phyloP scores from a whole-genome alignment of 2,113 vertebrate species.

The Anser cygnoides region DNA sequence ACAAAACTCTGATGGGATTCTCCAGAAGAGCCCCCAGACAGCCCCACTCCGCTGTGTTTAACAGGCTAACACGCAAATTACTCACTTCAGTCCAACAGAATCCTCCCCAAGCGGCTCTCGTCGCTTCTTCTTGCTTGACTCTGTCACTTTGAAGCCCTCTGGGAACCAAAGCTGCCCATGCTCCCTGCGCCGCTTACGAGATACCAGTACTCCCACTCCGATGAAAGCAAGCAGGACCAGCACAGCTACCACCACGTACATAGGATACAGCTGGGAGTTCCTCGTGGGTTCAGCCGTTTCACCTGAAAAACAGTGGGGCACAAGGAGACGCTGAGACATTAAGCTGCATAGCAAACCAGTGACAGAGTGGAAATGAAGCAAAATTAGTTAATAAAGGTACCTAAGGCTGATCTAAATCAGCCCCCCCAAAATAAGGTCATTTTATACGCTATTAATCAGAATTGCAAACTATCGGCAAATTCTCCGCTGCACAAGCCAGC shows the following conservation, averaged over 20 bases:
- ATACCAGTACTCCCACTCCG: slow-evolving; percentile 88
- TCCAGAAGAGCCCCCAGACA: not conserved
- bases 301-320: slow-evolving; percentile 77
- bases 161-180: slow-evolving; percentile 99
- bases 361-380: slow-evolving; percentile 62
- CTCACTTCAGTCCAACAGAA: slow-evolving; percentile 96
- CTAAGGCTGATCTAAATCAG: slow-evolving; percentile 77
- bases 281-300: slow-evolving; percentile 71
- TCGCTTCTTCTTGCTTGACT: slow-evolving; percentile 96
- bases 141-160: slow-evolving; percentile 95
- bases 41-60: not conserved
- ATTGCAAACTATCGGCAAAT: slow-evolving; percentile 85
- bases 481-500: slow-evolving; percentile 83
- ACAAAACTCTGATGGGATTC: rapidly evolving
- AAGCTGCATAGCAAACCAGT: slow-evolving; percentile 37
- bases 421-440: slow-evolving; percentile 83
- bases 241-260: slow-evolving; percentile 83
- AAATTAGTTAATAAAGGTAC: slow-evolving; percentile 69
- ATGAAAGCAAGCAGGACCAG: slow-evolving; percentile 83
- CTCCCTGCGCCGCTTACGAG: slow-evolving; percentile 91
- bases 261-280: slow-evolving; percentile 77
- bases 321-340: slow-evolving; percentile 51
- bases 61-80: not conserved
- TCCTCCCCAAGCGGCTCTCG: slow-evolving; percentile 95
- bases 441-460: slow-evolving; percentile 90